These are phyloP conservation scores for Magallana nippona DNA, from an alignment of 2,888 invertebrate genomes.

Conservation along the genomic window DNA sequence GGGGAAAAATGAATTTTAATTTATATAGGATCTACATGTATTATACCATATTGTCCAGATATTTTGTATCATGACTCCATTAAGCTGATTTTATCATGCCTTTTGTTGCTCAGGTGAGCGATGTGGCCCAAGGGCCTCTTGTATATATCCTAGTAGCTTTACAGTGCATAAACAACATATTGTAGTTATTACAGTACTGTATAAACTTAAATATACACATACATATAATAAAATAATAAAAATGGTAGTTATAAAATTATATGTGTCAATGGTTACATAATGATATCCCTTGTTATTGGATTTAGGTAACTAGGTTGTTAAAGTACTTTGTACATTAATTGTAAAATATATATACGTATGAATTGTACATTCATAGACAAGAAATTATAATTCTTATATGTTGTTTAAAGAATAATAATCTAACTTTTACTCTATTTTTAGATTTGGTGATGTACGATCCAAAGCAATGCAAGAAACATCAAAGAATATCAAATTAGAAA, in stretches of 20 bases:
- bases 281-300: too few species aligned
- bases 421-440: constrained; percentile 48
- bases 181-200: neutral
- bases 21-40: too few species aligned
- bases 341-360: neutral
- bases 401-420: neutral
- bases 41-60: too few species aligned
- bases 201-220: too few species aligned
- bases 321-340: neutral
- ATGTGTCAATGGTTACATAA: too few species aligned
- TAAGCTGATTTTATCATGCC: too few species aligned
- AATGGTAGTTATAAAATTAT: too few species aligned
- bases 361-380: neutral
- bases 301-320: neutral
- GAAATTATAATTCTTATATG: neutral
- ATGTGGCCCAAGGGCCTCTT: too few species aligned
- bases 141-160: neutral
- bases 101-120: too few species aligned
- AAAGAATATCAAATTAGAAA: constrained; percentile 67
- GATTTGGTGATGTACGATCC: constrained; percentile 66
- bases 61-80: too few species aligned
- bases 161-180: neutral
- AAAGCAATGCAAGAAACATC: constrained; percentile 69
- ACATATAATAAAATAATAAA: too few species aligned
- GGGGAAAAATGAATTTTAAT: too few species aligned